Conservation (phyloP, 2,888 invertebrate genomes). For the Mactromeris polynyma region DNA sequence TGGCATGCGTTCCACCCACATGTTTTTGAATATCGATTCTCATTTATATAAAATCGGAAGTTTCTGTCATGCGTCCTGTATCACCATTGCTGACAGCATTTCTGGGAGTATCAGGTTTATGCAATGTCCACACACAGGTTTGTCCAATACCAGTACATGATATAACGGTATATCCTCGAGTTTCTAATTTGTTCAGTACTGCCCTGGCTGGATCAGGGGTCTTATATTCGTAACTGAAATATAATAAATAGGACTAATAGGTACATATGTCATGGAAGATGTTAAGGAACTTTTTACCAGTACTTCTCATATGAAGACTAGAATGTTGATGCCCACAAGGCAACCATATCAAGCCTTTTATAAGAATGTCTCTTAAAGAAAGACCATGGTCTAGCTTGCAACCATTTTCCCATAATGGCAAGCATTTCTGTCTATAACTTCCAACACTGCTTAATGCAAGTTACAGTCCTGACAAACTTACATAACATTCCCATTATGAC, state of each 20-base stretch:
- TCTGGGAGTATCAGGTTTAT: conserved; percentile 76
- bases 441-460: too few relatives aligned
- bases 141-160: conserved; percentile 88
- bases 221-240: conserved; percentile 85
- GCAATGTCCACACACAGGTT: conserved; percentile 88
- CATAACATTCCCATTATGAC: too few relatives aligned
- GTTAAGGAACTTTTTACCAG: too few relatives aligned
- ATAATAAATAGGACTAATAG: not conserved
- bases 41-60: not conserved
- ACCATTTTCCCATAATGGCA: too few relatives aligned
- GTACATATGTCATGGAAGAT: not conserved
- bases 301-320: too few relatives aligned
- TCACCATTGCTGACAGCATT: not conserved
- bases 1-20: too few relatives aligned
- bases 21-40: not conserved
- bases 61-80: not conserved
- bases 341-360: too few relatives aligned
- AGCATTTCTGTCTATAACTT: too few relatives aligned
- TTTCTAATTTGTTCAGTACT: conserved; percentile 88
- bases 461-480: too few relatives aligned
- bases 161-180: conserved; percentile 87
- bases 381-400: too few relatives aligned
- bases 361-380: too few relatives aligned
- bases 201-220: conserved; percentile 86
- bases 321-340: too few relatives aligned